phyloP scores from a whole-genome alignment of 2,113 vertebrate species.

The Hydrolagus affinis region DNA sequence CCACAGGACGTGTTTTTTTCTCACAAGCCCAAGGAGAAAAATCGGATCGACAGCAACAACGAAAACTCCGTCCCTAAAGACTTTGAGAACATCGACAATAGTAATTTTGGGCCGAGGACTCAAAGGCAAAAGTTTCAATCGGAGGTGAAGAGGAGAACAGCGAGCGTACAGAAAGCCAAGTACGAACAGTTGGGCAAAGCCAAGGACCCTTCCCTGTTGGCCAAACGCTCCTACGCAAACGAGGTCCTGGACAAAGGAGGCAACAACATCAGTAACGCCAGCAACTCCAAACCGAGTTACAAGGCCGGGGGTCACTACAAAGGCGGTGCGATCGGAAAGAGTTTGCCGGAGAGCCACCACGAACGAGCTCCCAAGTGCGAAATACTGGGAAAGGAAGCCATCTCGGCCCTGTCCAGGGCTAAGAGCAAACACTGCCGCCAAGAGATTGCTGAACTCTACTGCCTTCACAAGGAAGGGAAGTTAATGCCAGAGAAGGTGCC shows the following conservation, averaged over 20 bases:
- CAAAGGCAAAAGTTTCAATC: slow-evolving; percentile 72
- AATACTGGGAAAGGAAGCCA: slow-evolving; percentile 87
- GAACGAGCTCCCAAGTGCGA: slow-evolving; percentile 80
- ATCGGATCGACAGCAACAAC: slow-evolving; percentile 89
- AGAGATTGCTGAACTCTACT: slow-evolving; percentile 81
- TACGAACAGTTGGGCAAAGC: slow-evolving; percentile 60
- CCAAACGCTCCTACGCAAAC: slow-evolving; percentile 65
- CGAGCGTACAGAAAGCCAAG: slow-evolving; percentile 68
- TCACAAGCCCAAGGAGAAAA: slow-evolving; percentile 86
- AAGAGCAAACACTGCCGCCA: slow-evolving; percentile 82
- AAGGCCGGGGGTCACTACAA: slow-evolving; percentile 45
- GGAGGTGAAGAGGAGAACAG: slow-evolving; percentile 64
- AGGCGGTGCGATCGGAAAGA: slow-evolving; percentile 36
- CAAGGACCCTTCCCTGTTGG: slow-evolving; percentile 52
- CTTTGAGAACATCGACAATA: slow-evolving; percentile 95
- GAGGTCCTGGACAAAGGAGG: slow-evolving; percentile 57
- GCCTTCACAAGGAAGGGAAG: slow-evolving; percentile 77
- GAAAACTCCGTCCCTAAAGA: slow-evolving; percentile 97
- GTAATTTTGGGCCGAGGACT: slow-evolving; percentile 84
- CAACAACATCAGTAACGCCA: slow-evolving; percentile 43
- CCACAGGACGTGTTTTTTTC: slow-evolving; percentile 84
- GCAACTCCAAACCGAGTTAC: slow-evolving; percentile 45
- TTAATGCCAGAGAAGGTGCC: slow-evolving; percentile 90
- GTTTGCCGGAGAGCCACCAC: slow-evolving; percentile 59
- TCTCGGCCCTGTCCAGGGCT: slow-evolving; percentile 80